Evolutionary conservation across 2,888 invertebrate genomes (phyloP).

Genomic region (Eristalinus aeneus): DNA sequence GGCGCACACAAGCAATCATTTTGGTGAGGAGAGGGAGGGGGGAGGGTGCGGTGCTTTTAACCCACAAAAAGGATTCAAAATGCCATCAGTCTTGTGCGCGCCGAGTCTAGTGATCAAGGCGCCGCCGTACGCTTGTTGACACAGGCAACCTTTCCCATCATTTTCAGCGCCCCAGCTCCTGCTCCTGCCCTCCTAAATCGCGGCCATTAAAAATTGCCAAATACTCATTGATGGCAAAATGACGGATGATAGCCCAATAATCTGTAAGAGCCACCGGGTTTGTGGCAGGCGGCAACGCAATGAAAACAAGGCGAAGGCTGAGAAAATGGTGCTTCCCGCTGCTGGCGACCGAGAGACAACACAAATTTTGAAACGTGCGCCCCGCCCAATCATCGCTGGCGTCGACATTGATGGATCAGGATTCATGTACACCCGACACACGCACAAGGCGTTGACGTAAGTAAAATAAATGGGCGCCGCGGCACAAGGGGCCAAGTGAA

Average conservation of each 20-base stretch:
- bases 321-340: not conserved
- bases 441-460: constrained; percentile 58
- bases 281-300: constrained; percentile 33
- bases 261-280: constrained; percentile 33
- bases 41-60: constrained; percentile 17
- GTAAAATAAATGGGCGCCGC: constrained; percentile 53
- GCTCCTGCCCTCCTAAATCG: not conserved
- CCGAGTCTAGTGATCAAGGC: not conserved
- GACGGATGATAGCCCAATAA: constrained; percentile 65
- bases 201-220: constrained; percentile 45
- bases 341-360: constrained; percentile 24
- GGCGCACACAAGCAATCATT: constrained; percentile 13
- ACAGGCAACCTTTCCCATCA: constrained; percentile 8
- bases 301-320: constrained; percentile 7
- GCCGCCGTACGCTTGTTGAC: constrained; percentile 3
- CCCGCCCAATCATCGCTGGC: constrained; percentile 6
- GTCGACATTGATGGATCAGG: constrained; percentile 64
- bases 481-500: constrained; percentile 35
- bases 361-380: constrained; percentile 58
- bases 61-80: constrained; percentile 11
- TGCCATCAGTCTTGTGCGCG: not conserved
- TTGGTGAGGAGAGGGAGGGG: not conserved
- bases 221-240: constrained; percentile 54
- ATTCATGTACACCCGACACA: constrained; percentile 41
- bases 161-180: too few species aligned